A percentile compares a stretch with the other conserved stretches of the same genome.
Conservation (phyloP, 2,113 vertebrate species). For the Calyptomena viridis region DNA sequence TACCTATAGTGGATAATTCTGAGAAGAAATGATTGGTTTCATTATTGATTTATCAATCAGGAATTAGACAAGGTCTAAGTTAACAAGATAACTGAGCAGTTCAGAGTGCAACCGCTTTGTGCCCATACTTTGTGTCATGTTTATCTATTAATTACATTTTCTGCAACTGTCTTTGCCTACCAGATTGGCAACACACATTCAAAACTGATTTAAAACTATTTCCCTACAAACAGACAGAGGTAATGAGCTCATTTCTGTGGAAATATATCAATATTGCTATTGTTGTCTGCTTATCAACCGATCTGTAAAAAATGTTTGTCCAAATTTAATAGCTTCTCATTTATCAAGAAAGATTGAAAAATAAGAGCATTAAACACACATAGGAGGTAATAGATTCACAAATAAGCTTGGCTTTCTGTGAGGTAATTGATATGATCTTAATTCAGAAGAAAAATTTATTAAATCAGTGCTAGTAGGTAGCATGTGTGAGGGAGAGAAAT, state of each 20-base stretch:
- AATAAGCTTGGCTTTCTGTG: background rate
- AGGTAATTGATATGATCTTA: background rate
- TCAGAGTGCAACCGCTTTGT: background rate
- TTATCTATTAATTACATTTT: background rate
- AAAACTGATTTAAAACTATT: conserved; percentile 15
- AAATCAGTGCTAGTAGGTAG: background rate
- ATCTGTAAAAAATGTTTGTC: conserved; percentile 21
- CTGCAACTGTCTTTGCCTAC: background rate
- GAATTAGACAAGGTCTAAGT: background rate
- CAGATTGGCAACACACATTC: background rate
- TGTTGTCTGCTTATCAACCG: background rate
- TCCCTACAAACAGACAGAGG: background rate
- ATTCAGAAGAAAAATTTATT: background rate
- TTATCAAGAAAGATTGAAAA: conserved; percentile 15
- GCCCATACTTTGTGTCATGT: background rate
- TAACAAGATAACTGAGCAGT: background rate
- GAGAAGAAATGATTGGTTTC: background rate
- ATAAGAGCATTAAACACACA: background rate
- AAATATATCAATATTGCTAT: conserved; percentile 20
- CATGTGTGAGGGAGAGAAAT: background rate
- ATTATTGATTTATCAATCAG: background rate
- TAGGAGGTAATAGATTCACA: background rate
- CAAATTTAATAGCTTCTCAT: conserved; percentile 25
- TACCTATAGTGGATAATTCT: background rate
- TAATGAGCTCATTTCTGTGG: conserved; percentile 48